Evolutionary conservation across 2,888 invertebrate species (phyloP), one percentile per base, ranked within the genome.

Genomic region (Drosophila atripex): DNA sequence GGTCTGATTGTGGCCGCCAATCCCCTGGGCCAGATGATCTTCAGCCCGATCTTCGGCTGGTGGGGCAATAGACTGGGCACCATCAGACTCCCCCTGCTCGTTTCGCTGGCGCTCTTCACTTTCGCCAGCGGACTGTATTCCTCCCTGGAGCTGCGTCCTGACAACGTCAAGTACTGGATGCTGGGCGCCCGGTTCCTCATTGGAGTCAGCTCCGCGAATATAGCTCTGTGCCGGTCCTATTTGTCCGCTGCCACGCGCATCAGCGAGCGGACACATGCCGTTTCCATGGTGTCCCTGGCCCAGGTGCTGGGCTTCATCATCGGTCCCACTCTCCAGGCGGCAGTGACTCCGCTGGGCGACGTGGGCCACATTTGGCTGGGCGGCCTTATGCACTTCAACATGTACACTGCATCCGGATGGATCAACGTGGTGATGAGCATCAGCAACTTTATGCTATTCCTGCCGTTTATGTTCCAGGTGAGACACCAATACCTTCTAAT

Each of bases 331-430:
- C 92, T 97, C 63, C 97, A 97, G 92, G 95, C 96, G 1, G 94
- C 94, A 2, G 95, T 96, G 0, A 96, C 96, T 12, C 96, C 96
- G 3, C 92, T 97, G 35, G 96, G 96, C 1, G 93, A 94, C 50
- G 92, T 94, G 16, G 96, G 95, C 1, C 50, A 77, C n/a, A 89
- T 91, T 70, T 70, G 94, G 32, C 89, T 93, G n/a, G 89, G 90
- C 64, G 92, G 93, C 8, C 90, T 89, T 43, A 89, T 96, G 46
- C 93, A 94, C 47, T 92, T 97, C 46, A 95, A 97, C 91, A 97
- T 97, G 97, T 97, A 95, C 92, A 97, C 97, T 0, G 96, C 96
- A 9, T 93, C 95, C 3, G 97, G 96, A 5, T 97, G 97, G 97
- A 94, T 96, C 80, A 97, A 97, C 90, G 96, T 95, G 2, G 72